Evolutionary conservation across 2,888 invertebrate genomes (phyloP), one percentile per base, ranked within the genome.

Genomic region (Willowsia nigromaculata): DNA sequence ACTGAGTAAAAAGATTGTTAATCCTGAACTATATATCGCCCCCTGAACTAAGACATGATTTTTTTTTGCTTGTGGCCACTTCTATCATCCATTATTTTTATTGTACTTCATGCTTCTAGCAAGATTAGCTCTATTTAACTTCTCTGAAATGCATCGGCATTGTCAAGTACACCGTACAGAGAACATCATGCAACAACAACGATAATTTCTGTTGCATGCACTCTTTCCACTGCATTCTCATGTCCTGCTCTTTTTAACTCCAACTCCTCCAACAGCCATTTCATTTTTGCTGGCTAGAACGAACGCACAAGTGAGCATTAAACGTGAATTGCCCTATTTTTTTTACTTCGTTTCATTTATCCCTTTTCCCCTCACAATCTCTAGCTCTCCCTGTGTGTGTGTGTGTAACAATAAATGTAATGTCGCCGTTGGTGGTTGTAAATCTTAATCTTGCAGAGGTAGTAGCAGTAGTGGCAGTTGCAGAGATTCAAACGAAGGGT

Each of bases 341-440:
- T 80, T 71, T 9, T 40, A 37, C 37, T 68, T 50, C n/a, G 27
- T 47, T 78, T 80, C 80, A 68, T 81, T 71, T 71, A 81, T 86
- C 59, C 68, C 59, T 74, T 78, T 56, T 22, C 30, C n/a, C n/a
- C n/a, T n/a, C n/a, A n/a, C n/a, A n/a, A 6, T 74, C 43, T 27
- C 71, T 78, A 62, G 62, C 62, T 76, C 65, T 30, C 30, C 33
- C 37, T 18, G 33, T 43, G 37, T 78, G 18, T n/a, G 50, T 18
- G 33, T 43, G 37, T 78, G 18, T n/a, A 76, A 76, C n/a, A 50
- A 56, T n/a, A 78, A 65, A 40, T 88, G 84, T 33, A 84, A 88
- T 43, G 37, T 65, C 78, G 88, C 88, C 88, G 88, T 80, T 88
- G 88, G 88, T 88, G 86, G 80, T 81, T 86, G 86, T 71, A 86